phyloP scores from a whole-genome alignment of 2,888 invertebrate species.

The Leucoptera coffeella region DNA sequence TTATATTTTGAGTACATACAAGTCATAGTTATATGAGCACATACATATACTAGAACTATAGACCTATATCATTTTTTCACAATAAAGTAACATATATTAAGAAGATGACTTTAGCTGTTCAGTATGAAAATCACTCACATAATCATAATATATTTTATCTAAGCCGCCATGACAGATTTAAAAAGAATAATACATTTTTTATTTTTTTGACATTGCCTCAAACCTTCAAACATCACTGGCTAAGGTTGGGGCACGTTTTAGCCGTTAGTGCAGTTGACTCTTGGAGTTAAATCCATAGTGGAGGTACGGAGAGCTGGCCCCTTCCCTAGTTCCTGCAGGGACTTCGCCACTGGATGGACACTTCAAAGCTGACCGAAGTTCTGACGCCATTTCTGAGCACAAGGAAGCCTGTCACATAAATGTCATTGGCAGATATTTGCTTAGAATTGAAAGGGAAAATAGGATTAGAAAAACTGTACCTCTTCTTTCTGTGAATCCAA shows the following conservation, averaged over 20 bases:
- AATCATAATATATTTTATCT: no score
- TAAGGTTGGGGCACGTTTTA: slow-evolving; percentile 32
- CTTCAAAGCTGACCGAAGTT: slow-evolving; percentile 63
- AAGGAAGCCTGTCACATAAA: slow-evolving; percentile 53
- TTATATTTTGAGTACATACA: no score
- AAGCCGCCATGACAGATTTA: no score
- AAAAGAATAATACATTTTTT: no score
- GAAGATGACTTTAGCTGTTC: no score
- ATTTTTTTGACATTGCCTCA: no score
- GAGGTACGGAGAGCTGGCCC: slow-evolving; percentile 56
- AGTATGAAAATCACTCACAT: no score
- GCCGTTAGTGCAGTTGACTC: slow-evolving; percentile 45
- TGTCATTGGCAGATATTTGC: background rate
- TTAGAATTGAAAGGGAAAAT: no score
- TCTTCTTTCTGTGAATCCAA: slow-evolving; percentile 28
- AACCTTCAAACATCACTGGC: slow-evolving; percentile 45
- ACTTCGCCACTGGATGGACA: slow-evolving; percentile 51
- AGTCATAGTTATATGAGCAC: background rate
- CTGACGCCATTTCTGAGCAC: slow-evolving; percentile 68
- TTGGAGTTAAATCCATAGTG: slow-evolving; percentile 59
- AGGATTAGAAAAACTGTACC: slow-evolving; percentile 25
- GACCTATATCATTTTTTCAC: slow-evolving; percentile 2
- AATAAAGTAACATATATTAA: no score
- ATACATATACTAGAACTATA: background rate
- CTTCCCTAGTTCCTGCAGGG: slow-evolving; percentile 28